Conservation (phyloP, 35 echinoderm and acorn worm species). For the Heliocidaris erythrogramma region DNA sequence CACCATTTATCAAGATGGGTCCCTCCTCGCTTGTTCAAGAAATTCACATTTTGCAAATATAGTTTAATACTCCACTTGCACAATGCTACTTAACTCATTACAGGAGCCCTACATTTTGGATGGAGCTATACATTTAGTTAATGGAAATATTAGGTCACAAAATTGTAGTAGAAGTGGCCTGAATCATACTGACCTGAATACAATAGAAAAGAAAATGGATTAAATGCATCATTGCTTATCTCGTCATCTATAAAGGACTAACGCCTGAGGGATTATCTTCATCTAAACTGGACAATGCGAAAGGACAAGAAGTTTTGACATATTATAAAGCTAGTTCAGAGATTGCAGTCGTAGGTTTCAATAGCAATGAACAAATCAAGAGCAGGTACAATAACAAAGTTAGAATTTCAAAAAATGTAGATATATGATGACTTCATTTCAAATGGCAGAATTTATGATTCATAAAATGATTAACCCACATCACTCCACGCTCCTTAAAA, state of each 20-base stretch:
- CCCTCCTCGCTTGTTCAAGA: not conserved
- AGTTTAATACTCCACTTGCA: not conserved
- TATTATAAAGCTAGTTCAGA: too few species aligned
- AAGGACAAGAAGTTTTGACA: not conserved
- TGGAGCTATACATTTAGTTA: not conserved
- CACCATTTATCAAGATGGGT: not conserved
- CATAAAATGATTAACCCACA: not conserved
- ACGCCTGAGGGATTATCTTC: not conserved
- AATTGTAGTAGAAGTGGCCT: not conserved
- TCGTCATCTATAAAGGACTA: not conserved
- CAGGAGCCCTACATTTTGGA: not conserved
- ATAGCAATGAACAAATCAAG: not conserved
- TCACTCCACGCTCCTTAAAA: not conserved
- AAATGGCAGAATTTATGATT: not conserved
- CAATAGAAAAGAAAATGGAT: not conserved
- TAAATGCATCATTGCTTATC: constrained; percentile 4
- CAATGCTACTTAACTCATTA: not conserved
- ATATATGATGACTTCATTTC: not conserved
- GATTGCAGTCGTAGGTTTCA: too few species aligned
- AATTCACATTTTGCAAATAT: not conserved
- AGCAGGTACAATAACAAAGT: not conserved
- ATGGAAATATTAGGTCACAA: constrained; percentile 17
- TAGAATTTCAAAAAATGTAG: not conserved
- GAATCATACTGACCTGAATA: not conserved
- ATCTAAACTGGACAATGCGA: not conserved